Evolutionary conservation across 2,888 invertebrate genomes (phyloP).

Genomic region (Troilus luridus): DNA sequence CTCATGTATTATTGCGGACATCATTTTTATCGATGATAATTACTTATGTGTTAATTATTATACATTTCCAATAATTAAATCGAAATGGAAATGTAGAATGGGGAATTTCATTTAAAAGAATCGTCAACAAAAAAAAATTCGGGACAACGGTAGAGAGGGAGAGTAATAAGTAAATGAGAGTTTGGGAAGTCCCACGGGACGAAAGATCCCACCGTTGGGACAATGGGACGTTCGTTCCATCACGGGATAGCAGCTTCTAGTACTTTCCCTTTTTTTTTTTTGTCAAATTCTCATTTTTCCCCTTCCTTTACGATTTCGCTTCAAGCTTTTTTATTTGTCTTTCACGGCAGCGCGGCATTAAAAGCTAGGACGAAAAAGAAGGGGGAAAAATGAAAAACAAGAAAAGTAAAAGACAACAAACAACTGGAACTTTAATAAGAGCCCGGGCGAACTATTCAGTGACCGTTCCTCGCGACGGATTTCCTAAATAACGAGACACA

Average conservation of each 20-base stretch:
- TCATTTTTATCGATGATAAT: no score
- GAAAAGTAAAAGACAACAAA: background rate
- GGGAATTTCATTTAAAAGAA: background rate
- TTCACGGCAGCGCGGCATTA: background rate
- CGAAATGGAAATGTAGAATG: background rate
- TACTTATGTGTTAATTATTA: no score
- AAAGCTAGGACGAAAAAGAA: background rate
- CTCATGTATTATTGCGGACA: no score
- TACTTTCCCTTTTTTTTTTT: background rate
- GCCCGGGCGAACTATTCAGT: background rate
- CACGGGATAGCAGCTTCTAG: background rate
- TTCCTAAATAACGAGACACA: background rate
- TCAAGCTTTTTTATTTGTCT: conserved; percentile 16
- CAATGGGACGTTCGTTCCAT: background rate
- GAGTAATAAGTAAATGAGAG: conserved; percentile 34
- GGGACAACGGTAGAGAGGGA: background rate
- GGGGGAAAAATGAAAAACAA: background rate
- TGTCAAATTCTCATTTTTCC: conserved; percentile 5
- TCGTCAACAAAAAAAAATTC: background rate
- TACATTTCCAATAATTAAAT: background rate
- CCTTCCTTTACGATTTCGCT: conserved; percentile 14
- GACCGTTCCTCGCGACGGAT: background rate
- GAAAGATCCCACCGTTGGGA: background rate
- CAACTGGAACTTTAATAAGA: conserved; percentile 14
- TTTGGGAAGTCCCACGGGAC: background rate